Evolutionary conservation across 2,113 vertebrate genomes (phyloP).

Genomic region (Pelusios castaneus): DNA sequence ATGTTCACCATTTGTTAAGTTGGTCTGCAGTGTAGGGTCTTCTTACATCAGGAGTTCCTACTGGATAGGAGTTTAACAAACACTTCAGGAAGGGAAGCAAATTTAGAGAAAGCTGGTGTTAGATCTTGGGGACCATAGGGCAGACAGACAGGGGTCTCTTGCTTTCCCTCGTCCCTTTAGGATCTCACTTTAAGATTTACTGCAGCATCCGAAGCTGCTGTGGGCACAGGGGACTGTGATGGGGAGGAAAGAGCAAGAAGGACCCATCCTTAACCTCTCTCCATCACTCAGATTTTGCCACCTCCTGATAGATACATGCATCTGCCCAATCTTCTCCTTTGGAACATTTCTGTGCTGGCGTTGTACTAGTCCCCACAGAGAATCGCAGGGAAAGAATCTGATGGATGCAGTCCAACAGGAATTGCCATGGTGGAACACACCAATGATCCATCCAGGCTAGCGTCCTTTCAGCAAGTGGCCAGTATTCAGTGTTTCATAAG

Average conservation of each 20-base stretch:
- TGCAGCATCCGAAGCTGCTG: background rate
- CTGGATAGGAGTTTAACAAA: background rate
- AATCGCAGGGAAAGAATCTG: background rate
- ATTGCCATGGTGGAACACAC: background rate
- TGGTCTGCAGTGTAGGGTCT: rapidly evolving
- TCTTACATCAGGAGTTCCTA: background rate
- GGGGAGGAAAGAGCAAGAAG: background rate
- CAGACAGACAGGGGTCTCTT: background rate
- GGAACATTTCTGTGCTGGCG: background rate
- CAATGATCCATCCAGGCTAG: background rate
- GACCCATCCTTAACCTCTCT: background rate
- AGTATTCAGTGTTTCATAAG: background rate
- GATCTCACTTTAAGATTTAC: background rate
- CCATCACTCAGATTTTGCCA: background rate
- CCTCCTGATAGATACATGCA: background rate
- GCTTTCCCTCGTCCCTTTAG: background rate
- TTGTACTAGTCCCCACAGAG: background rate
- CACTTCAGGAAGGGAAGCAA: background rate
- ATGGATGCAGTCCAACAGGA: background rate
- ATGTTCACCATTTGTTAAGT: background rate
- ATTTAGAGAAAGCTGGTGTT: background rate
- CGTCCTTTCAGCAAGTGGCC: background rate
- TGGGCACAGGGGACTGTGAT: background rate
- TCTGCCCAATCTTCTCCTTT: background rate
- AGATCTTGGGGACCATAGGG: background rate